phyloP scores from a whole-genome alignment of 2,797 vertebrate genomes.

The Ciconia nigra region DNA sequence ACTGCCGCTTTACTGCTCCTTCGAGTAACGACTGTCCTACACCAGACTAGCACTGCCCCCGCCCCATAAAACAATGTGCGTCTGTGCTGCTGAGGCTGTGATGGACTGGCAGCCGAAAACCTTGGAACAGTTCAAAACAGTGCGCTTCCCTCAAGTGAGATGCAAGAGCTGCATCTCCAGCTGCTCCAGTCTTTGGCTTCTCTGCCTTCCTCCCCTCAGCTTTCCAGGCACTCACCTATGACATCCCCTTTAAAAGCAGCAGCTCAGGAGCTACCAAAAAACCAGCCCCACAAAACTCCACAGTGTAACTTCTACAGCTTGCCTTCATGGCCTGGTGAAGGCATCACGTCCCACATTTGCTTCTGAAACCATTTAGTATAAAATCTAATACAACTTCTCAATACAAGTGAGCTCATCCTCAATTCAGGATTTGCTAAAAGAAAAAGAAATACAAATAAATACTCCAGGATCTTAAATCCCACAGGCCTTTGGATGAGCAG shows the following conservation, averaged over 20 bases:
- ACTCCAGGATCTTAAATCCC: neutral
- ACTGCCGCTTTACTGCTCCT: neutral
- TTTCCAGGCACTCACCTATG: neutral
- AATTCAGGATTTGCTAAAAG: neutral
- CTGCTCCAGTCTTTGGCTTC: neutral
- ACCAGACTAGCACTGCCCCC: neutral
- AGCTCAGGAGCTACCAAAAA: neutral
- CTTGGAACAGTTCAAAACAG: neutral
- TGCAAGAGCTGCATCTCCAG: neutral
- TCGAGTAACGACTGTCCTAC: fast-evolving
- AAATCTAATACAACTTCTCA: neutral
- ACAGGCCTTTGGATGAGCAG: neutral
- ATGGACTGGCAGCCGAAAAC: neutral
- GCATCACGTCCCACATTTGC: neutral
- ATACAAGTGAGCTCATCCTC: neutral
- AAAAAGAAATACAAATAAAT: neutral
- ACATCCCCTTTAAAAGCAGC: neutral
- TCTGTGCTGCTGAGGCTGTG: neutral
- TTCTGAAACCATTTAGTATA: neutral
- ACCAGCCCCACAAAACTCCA: neutral
- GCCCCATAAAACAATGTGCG: fast-evolving
- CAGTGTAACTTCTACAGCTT: neutral
- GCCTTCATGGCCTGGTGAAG: fast-evolving
- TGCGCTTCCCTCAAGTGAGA: neutral
- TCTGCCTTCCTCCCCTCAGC: neutral